A percentile compares a stretch with the other conserved stretches of the same genome.
These are phyloP conservation scores for Babyrousa celebensis DNA, from an alignment of 2,797 vertebrate genomes.

Conservation along the genomic window DNA sequence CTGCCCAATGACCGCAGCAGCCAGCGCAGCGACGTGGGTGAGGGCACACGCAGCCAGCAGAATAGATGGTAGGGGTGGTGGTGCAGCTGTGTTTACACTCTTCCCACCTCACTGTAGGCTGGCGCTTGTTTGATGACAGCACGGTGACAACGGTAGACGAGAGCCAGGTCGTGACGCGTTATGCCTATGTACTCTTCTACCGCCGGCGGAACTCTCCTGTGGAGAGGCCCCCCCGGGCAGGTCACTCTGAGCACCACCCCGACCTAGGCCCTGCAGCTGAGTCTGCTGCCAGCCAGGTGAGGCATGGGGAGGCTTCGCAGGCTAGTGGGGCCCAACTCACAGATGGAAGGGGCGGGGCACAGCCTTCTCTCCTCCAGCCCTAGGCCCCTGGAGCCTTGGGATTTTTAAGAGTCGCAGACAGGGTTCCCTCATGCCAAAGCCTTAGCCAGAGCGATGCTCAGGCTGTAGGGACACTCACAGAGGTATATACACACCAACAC, in stretches of 20 bases:
- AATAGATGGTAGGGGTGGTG: neutral
- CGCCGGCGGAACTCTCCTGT: slow-evolving; percentile 98
- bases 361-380: slow-evolving; percentile 27
- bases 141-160: slow-evolving; percentile 99
- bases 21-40: slow-evolving; percentile 99
- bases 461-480: neutral
- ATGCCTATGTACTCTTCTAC: slow-evolving; percentile 99
- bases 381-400: neutral
- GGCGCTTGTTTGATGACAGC: slow-evolving; percentile 99
- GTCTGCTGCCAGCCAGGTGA: slow-evolving; percentile 97
- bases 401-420: neutral
- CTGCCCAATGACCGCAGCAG: slow-evolving; percentile 98
- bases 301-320: slow-evolving; percentile 66
- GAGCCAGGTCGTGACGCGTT: slow-evolving; percentile 98
- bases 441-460: neutral
- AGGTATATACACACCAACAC: neutral
- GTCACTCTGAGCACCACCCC: slow-evolving; percentile 92
- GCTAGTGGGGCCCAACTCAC: neutral
- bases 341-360: neutral
- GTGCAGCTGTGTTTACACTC: neutral
- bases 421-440: neutral
- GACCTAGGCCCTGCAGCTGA: slow-evolving; percentile 93
- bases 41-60: slow-evolving; percentile 81
- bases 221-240: slow-evolving; percentile 95
- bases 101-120: slow-evolving; percentile 92